A percentile compares a stretch with the other conserved stretches of the same genome.
These are phyloP conservation scores for Micoletzkya japonica DNA, from an alignment of 2,888 invertebrate genomes.

Conservation along the genomic window DNA sequence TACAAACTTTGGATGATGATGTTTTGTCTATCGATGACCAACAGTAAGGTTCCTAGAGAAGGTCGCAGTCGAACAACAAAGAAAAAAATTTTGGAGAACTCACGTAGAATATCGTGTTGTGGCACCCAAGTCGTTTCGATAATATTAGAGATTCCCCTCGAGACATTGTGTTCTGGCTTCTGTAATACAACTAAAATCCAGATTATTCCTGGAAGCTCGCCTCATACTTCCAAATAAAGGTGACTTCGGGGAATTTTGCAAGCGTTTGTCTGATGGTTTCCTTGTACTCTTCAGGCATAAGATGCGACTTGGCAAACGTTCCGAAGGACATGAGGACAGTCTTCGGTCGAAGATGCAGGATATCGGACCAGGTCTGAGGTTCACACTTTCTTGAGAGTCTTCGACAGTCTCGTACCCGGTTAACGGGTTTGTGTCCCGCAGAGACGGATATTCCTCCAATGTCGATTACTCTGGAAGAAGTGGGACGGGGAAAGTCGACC, in stretches of 20 bases:
- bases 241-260: slow-evolving; percentile 34
- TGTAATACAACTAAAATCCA: not conserved
- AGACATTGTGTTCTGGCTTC: slow-evolving; percentile 3
- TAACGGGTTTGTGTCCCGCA: not conserved
- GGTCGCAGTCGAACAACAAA: too few relatives aligned
- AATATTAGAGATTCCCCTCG: not conserved
- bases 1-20: too few relatives aligned
- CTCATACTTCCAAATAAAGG: slow-evolving; percentile 49
- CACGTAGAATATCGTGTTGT: slow-evolving; percentile 6
- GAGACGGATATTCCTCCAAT: slow-evolving; percentile 42
- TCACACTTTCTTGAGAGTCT: not conserved
- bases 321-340: slow-evolving; percentile 41
- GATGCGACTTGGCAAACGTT: slow-evolving; percentile 38
- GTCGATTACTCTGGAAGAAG: slow-evolving; percentile 41
- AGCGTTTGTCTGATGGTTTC: slow-evolving; percentile 31
- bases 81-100: not conserved
- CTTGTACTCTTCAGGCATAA: slow-evolving; percentile 39
- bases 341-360: slow-evolving; percentile 3
- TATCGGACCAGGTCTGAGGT: slow-evolving; percentile 13
- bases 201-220: not conserved
- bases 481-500: slow-evolving; percentile 47
- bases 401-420: slow-evolving; percentile 7
- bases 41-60: too few relatives aligned
- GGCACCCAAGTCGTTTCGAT: slow-evolving; percentile 15
- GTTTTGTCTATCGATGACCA: too few relatives aligned